These are phyloP conservation scores for Daktulosphaira vitifoliae DNA, from an alignment of 1,140 invertebrate genomes.

Conservation along the genomic window DNA sequence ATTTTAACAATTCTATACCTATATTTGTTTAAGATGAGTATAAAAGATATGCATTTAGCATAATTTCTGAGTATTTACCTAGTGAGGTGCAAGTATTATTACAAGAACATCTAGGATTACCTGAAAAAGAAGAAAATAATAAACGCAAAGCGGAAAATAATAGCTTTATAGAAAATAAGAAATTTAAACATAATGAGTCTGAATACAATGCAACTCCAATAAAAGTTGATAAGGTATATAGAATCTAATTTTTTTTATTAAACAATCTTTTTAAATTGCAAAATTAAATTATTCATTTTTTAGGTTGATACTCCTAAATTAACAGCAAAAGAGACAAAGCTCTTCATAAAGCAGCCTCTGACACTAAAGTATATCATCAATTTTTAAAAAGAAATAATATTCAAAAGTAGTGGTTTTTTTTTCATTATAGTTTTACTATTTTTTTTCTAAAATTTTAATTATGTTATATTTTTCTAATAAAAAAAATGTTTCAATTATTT, in stretches of 20 bases:
- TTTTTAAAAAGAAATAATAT: constrained; percentile 39
- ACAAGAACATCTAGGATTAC: constrained; percentile 52
- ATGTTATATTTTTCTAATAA: too few relatives aligned
- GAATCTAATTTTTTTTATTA: too few relatives aligned
- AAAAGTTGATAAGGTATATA: constrained; percentile 16
- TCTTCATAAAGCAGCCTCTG: constrained; percentile 40
- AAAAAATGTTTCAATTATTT: too few relatives aligned
- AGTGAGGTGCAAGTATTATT: constrained; percentile 55
- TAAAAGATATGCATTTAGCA: constrained; percentile 57
- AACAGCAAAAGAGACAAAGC: constrained; percentile 40
- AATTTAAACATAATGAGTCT: not conserved
- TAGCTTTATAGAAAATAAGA: not conserved
- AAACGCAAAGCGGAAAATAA: constrained; percentile 31
- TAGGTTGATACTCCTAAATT: constrained; percentile 34
- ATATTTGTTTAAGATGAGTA: too few relatives aligned
- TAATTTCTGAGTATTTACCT: constrained; percentile 59
- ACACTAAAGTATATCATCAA: constrained; percentile 39
- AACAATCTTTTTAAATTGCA: too few relatives aligned
- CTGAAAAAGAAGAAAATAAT: constrained; percentile 41
- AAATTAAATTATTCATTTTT: too few relatives aligned
- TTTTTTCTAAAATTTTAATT: too few relatives aligned
- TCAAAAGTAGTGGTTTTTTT: too few relatives aligned
- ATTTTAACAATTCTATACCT: too few relatives aligned
- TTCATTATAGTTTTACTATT: too few relatives aligned
- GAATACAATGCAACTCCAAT: not conserved